A percentile compares a stretch with the other conserved stretches of the same genome.
Evolutionary conservation across 2,113 vertebrate genomes (phyloP).

Genomic region (Proteles cristata): DNA sequence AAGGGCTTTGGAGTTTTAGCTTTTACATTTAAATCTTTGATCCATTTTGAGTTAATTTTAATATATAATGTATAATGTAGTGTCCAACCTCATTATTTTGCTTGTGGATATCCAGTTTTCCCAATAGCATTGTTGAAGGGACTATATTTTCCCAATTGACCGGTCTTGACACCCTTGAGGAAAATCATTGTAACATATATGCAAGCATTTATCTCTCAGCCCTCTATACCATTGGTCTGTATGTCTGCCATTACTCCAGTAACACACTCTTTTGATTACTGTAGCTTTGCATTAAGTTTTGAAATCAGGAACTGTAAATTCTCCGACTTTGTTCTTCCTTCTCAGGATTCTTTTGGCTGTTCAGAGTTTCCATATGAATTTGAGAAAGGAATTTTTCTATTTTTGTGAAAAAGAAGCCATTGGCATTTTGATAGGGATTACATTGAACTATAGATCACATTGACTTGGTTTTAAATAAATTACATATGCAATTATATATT

Average conservation of each 20-base stretch:
- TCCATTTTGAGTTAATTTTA: background rate
- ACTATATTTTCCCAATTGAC: background rate
- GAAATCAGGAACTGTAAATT: background rate
- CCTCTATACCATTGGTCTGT: background rate
- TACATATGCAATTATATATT: background rate
- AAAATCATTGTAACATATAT: background rate
- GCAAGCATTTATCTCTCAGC: background rate
- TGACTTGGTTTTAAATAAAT: background rate
- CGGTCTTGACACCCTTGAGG: background rate
- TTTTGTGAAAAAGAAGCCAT: background rate
- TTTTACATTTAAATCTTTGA: background rate
- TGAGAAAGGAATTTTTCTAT: conserved; percentile 20
- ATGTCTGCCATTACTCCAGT: background rate
- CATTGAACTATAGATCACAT: background rate
- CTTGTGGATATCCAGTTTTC: background rate
- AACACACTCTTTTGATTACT: background rate
- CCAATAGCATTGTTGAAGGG: background rate
- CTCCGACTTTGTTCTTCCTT: background rate
- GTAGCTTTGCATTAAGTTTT: background rate
- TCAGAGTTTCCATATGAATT: background rate
- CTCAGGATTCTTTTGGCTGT: background rate
- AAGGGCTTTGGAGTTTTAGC: background rate
- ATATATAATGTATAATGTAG: background rate
- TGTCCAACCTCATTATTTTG: background rate
- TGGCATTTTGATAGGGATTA: background rate